Evolutionary conservation across 92 coral and sea anemone genomes (phyloP), one percentile per base, ranked within the genome.

Genomic region (Siderastrea siderea): DNA sequence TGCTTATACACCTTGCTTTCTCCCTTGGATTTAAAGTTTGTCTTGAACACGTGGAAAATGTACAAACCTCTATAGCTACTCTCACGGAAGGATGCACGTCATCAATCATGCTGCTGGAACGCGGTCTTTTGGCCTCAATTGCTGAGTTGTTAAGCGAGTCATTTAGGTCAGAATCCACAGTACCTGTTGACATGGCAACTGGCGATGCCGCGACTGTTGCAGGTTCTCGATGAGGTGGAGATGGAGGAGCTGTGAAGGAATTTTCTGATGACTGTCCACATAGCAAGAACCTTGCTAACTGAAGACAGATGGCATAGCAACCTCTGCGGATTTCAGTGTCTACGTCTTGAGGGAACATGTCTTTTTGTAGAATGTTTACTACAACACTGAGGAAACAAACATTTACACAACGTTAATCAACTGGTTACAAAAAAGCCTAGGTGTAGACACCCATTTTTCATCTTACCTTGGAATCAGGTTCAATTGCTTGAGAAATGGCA

Each of bases 281-380:
- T 7, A 95, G 84, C 57, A 95, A 90, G 79, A 95, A 95, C 86
- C 98, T 88, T 50, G 98, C 98, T 73, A 95, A 88, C 60, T 95
- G 98, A 50, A 95, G 71, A 89, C 98, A 95, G 47, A 95, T 95
- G 26, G 96, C 96, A 57, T 95, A 95, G 78, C 96, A 95, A 5
- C 94, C 98, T 67, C 98, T 90, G 45, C 98, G 96, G 68, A 95
- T 95, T 58, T 94, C 98, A 8, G 98, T 95, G 74, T 95, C 98
- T 0, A 95, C 98, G 74, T 95, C 98, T 62, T 83, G 78, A 74
- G 98, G 98, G 74, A 95, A 95, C 98, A 91, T 95, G 80, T 95
- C 98, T 74, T 95, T 95, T 82, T 95, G 98, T 3, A 95, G 90
- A 79, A 95, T 95, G 74, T 93, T 93, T 19, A 95, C 96, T 9